These are phyloP conservation scores for Zingel zingel DNA, from an alignment of 2,113 vertebrate genomes.

Conservation along the genomic window DNA sequence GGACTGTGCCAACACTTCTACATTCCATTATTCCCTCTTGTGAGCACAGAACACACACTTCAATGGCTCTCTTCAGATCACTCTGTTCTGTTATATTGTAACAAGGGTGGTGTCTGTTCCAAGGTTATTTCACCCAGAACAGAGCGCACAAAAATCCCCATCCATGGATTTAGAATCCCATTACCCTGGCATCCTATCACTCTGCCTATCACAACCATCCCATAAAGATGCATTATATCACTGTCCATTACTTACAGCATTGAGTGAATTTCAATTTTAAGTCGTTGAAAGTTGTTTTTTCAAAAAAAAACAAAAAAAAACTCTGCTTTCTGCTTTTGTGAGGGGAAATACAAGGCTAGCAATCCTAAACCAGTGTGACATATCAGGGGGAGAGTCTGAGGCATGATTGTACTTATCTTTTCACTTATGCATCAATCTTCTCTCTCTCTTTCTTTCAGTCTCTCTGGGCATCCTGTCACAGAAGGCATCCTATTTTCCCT, in stretches of 20 bases:
- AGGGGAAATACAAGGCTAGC: slow-evolving; percentile 42
- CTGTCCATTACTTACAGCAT: slow-evolving; percentile 61
- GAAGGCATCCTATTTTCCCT: slow-evolving; percentile 59
- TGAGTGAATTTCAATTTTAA: slow-evolving; percentile 64
- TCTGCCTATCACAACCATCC: slow-evolving; percentile 10
- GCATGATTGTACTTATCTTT: slow-evolving; percentile 71
- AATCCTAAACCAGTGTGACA: slow-evolving; percentile 61
- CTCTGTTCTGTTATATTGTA: slow-evolving; percentile 35
- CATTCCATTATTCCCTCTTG: slow-evolving; percentile 55
- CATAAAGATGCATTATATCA: slow-evolving; percentile 34
- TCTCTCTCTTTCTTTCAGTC: slow-evolving; percentile 24
- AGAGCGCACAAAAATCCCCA: slow-evolving; percentile 11
- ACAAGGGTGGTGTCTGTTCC: slow-evolving; percentile 40
- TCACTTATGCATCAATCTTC: slow-evolving; percentile 73
- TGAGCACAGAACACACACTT: slow-evolving; percentile 39
- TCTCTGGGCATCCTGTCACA: slow-evolving; percentile 53
- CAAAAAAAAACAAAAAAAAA: slow-evolving; percentile 39
- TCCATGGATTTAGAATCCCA: slow-evolving; percentile 41
- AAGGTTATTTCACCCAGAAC: slow-evolving; percentile 51
- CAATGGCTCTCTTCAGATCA: slow-evolving; percentile 23
- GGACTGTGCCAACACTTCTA: slow-evolving; percentile 14
- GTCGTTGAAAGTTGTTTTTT: slow-evolving; percentile 27
- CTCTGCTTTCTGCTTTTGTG: slow-evolving; percentile 45
- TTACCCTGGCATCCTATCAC: slow-evolving; percentile 38
- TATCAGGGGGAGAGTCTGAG: slow-evolving; percentile 61